Evolutionary conservation across 2,888 invertebrate species (phyloP), one percentile per base, ranked within the genome.

Genomic region (Xylocampa areola): DNA sequence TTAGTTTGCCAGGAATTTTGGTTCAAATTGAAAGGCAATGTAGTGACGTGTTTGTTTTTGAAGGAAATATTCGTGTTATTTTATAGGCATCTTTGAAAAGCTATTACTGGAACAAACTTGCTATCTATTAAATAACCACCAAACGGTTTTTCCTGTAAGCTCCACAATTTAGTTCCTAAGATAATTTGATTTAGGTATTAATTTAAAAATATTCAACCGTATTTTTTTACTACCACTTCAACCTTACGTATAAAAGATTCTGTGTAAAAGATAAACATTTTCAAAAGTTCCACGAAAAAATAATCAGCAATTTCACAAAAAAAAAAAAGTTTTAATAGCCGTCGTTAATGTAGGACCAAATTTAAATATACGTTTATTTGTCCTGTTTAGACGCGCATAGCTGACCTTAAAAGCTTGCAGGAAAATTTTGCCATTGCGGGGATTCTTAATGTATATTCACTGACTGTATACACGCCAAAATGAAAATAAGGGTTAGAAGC

Each of bases 311-410:
- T 58, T 62, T 66, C 39, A 58, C 36, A 62, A 66, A 68, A 64
- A 63, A 62, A 66, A 68, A 64, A 63, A 60, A 55, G 57, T 71
- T 71, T 61, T 65, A 61, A 64, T 48, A 63, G 55, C 32, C 35
- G 30, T 36, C 44, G 45, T 66, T 68, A 65, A 60, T 60, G 68
- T 45, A 33, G 33, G 27, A 50, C 53, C 57, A 58, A 64, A 64
- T 64, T 71, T 64, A 65, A 68, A 71, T 58, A 54, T 70, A 71
- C 48, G 51, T 54, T 68, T 68, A 71, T 68, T 61, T 50, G 19
- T 19, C 43, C 45, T 67, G 47, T 71, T 71, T 59, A 68, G 71
- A 68, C 13, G 52, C 59, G 43, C 54, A 50, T 41, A 44, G 52
- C 67, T 61, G 49, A 58, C 64, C 40, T 64, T 61, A 70, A 67